A percentile compares a stretch with the other conserved stretches of the same genome.
phyloP scores from a whole-genome alignment of 2,888 invertebrate genomes.

The Baronia brevicornis region DNA sequence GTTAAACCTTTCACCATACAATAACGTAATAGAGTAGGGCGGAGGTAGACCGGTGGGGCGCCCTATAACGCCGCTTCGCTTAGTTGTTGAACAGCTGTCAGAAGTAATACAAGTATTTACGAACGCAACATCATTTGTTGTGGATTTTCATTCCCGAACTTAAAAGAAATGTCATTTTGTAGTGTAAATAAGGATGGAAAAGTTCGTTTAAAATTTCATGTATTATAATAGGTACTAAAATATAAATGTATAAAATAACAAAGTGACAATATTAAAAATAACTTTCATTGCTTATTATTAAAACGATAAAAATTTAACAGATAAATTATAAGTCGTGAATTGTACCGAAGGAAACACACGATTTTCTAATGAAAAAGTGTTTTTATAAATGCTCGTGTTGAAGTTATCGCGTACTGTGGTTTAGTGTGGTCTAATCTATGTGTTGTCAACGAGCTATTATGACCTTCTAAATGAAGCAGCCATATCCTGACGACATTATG shows the following conservation, averaged over 20 bases:
- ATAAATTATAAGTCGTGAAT: too few species aligned
- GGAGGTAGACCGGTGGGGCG: slow-evolving; percentile 27
- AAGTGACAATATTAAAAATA: too few species aligned
- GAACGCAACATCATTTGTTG: slow-evolving; percentile 35
- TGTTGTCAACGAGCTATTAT: slow-evolving; percentile 25
- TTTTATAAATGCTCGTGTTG: too few species aligned
- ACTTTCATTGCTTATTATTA: too few species aligned
- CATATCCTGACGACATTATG: slow-evolving; percentile 76
- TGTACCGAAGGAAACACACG: too few species aligned
- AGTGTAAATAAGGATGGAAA: too few species aligned
- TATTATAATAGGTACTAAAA: too few species aligned
- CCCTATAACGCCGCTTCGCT: slow-evolving; percentile 15
- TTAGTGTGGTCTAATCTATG: slow-evolving; percentile 3
- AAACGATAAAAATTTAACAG: too few species aligned
- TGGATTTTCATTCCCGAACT: slow-evolving; percentile 38
- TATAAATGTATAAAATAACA: too few species aligned
- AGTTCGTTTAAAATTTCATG: too few species aligned
- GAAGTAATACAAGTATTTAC: slow-evolving; percentile 43
- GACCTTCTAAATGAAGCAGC: slow-evolving; percentile 70
- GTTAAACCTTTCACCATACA: slow-evolving; percentile 14
- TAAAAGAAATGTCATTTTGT: slow-evolving; percentile 43
- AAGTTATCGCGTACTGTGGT: slow-evolving; percentile 5
- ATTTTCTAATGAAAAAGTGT: too few species aligned
- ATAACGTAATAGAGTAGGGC: slow-evolving; percentile 29
- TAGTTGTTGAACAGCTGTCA: slow-evolving; percentile 50